phyloP scores from a whole-genome alignment of 2,113 vertebrate genomes.

The Pangasianodon gigas region DNA sequence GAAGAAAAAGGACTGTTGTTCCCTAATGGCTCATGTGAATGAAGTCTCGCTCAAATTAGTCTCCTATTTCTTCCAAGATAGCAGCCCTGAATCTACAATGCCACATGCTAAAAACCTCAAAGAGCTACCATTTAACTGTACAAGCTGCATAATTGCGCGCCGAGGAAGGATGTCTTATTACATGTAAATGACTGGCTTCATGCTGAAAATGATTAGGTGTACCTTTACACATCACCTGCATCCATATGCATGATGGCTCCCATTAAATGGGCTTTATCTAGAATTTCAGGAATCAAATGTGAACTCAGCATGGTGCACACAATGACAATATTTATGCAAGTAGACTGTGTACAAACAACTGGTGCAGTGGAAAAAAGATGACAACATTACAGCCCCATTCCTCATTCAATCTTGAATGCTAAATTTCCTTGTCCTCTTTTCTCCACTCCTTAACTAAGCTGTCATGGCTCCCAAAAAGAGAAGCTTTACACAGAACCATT shows the following conservation, averaged over 20 bases:
- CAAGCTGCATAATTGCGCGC: slow-evolving; percentile 47
- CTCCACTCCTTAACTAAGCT: slow-evolving; percentile 11
- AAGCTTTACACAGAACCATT: slow-evolving; percentile 47
- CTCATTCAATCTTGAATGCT: background rate
- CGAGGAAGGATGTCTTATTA: slow-evolving; percentile 43
- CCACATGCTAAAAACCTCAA: slow-evolving; percentile 43
- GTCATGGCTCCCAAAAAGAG: slow-evolving; percentile 16
- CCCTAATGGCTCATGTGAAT: slow-evolving; percentile 46
- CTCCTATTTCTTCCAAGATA: slow-evolving; percentile 56
- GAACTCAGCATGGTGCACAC: background rate
- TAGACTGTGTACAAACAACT: slow-evolving; percentile 13
- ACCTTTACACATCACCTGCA: slow-evolving; percentile 35
- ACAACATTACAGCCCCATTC: background rate
- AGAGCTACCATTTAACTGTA: slow-evolving; percentile 40
- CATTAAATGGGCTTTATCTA: slow-evolving; percentile 39
- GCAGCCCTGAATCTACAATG: slow-evolving; percentile 17
- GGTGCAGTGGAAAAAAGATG: background rate
- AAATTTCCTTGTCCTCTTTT: background rate
- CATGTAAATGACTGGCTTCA: slow-evolving; percentile 46
- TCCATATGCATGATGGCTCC: slow-evolving; percentile 32
- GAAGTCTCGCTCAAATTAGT: slow-evolving; percentile 57
- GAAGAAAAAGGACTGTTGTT: slow-evolving; percentile 27
- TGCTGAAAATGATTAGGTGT: slow-evolving; percentile 38
- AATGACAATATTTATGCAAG: slow-evolving; percentile 29
- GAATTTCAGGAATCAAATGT: slow-evolving; percentile 32